Percentiles rank a stretch among this genome's conserved stretches.
phyloP scores from a whole-genome alignment of 35 echinoderm and acorn worm species.

The Apostichopus japonicus region DNA sequence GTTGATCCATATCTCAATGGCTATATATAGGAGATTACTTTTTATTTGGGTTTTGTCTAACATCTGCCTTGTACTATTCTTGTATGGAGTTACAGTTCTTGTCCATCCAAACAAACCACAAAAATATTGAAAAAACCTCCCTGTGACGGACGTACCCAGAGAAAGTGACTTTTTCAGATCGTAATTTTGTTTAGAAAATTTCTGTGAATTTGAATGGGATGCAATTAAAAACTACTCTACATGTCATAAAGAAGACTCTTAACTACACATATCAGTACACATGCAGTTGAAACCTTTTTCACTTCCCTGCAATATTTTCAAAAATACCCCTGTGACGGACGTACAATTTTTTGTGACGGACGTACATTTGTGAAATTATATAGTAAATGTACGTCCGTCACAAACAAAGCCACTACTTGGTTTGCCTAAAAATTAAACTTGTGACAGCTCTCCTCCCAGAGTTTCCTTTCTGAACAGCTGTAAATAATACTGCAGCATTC shows the following conservation, averaged over 20 bases:
- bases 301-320: too few species aligned
- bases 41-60: conserved; percentile 22
- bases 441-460: neutral
- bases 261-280: neutral
- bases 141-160: conserved; percentile 51
- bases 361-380: conserved; percentile 23
- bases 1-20: too few species aligned
- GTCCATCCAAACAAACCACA: conserved; percentile 17
- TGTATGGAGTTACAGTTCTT: conserved; percentile 7
- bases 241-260: neutral
- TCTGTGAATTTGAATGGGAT: conserved; percentile 34
- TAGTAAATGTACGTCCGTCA: conserved; percentile 19
- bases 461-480: neutral
- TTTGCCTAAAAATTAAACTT: neutral
- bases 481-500: neutral
- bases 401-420: neutral
- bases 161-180: conserved; percentile 36
- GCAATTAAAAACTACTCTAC: neutral
- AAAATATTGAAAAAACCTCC: conserved; percentile 25
- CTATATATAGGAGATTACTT: neutral
- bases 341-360: conserved; percentile 35
- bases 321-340: neutral
- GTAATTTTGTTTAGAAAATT: conserved; percentile 22
- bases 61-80: conserved; percentile 31
- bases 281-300: too few species aligned